Base-by-base conservation (phyloP, 2,888 invertebrate genomes). In the Schizotus pectinicornis region DNA sequence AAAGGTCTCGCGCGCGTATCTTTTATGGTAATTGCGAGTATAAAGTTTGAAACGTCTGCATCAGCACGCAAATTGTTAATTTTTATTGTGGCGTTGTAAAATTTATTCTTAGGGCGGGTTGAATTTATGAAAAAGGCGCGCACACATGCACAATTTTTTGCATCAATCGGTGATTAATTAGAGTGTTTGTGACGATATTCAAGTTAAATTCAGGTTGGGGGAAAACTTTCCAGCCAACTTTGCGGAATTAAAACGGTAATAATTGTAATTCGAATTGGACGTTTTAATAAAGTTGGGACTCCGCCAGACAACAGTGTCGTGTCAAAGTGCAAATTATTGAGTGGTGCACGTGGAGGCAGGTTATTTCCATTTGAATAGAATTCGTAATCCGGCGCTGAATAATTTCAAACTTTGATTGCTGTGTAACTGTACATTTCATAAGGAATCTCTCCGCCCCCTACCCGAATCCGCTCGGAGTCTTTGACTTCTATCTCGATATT, bases 341-440 rank as follows among this genome's bases (percentile, higher is more conserved):
- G 64, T 59, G 59, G 61, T 61, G 52, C 65, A 68, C 61, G 69
- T 66, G 64, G 68, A 68, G 66, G 62, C 51, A 54, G 66, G 63
- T 55, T 69, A 73, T 73, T 74, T 71, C 73, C 74, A 74, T 74
- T 70, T 74, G 72, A 74, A 74, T 74, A 67, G 74, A 74, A 73
- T 73, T 68, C 69, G 67, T 71, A 74, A 73, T 70, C 63, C 62
- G 57, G 66, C 61, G 66, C 65, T 70, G 71, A 72, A 72, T 72
- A 70, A 72, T 73, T 71, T 70, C 68, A 68, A 73, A 73, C 66
- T 72, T 73, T 71, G 71, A 72, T 72, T 73, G 67, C 70, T 65
- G 63, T 69, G 65, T 67, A 67, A 71, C 68, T 65, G 69, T 67
- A 68, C 60, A 57, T 66, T 64, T 67, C 64, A 63, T 62, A 62